A percentile compares a stretch with the other conserved stretches of the same genome.
phyloP scores from a whole-genome alignment of 1,140 invertebrate species.

The Leptonema lineaticorne region DNA sequence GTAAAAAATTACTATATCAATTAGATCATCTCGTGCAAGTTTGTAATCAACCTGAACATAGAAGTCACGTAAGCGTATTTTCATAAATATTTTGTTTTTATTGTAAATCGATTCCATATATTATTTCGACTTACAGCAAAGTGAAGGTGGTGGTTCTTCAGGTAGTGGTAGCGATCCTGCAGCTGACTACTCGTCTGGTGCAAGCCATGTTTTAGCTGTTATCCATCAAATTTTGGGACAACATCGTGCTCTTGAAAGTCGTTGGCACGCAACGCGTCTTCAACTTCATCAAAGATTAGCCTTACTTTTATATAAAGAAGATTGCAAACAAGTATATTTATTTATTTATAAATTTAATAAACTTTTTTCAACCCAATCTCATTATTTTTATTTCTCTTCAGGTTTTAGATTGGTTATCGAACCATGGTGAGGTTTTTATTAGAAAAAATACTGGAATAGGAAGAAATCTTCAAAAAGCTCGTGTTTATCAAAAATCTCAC shows the following conservation, averaged over 20 bases:
- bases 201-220: constrained; percentile 83
- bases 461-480: constrained; percentile 88
- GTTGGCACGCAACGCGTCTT: constrained; percentile 92
- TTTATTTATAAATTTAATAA: not conserved
- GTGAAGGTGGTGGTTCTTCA: constrained; percentile 50
- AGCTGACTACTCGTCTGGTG: constrained; percentile 93
- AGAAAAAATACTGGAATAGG: constrained; percentile 96
- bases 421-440: constrained; percentile 98
- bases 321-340: constrained; percentile 77
- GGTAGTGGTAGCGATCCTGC: constrained; percentile 79
- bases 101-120: constrained; percentile 4
- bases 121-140: constrained; percentile 22
- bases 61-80: constrained; percentile 52
- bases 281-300: constrained; percentile 92
- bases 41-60: constrained; percentile 82
- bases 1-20: constrained; percentile 94
- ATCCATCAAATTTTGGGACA: constrained; percentile 94
- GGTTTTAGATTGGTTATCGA: constrained; percentile 96
- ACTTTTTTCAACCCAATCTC: not conserved
- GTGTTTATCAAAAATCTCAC: constrained; percentile 95
- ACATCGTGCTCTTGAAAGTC: constrained; percentile 87
- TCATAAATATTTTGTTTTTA: not conserved
- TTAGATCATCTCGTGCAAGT: constrained; percentile 94
- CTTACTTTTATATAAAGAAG: constrained; percentile 91
- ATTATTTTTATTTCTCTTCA: constrained; percentile 44